Evolutionary conservation across 2,797 vertebrate genomes (phyloP), one percentile per base, ranked within the genome.

Genomic region (Diplodus sargus): DNA sequence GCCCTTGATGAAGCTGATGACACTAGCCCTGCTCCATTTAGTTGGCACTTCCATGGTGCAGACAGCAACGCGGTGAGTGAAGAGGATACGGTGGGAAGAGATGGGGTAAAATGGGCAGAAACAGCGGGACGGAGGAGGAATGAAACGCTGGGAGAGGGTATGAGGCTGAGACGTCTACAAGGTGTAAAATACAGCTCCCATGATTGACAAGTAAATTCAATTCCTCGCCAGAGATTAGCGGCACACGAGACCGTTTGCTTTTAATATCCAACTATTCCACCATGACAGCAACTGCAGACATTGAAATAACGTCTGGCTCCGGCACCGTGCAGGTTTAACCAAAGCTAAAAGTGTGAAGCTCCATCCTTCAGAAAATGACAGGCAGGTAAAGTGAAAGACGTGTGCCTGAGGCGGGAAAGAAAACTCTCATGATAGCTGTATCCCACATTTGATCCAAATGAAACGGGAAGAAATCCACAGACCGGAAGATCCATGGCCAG

Each of bases 1-100:
- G 39, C 97, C 97, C 93, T 99, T 99, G 92, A 99, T 98, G 94
- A 99, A 97, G 96, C 95, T 94, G 95, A 98, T 96, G 94, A 99
- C 95, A 87, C 96, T 98, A 86, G 97, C 95, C 92, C 96, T 96
- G 93, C 96, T 98, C 97, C 97, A 99, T 90, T 96, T 97, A 48
- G 96, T 94, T 82, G 96, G 92, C 79, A 97, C 93, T 94, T 98
- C 97, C 97, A 98, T 98, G 73, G 71, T 87, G 81, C 74, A 87
- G 82, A 76, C 77, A 75, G 73, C 51, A 58, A 75, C 71, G 76
- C 60, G 62, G 34, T 34, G 34, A 56, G 58, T 74, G 56, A 67
- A 25, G 56, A 28, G n/a, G 73, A 45, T 22, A 66, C 30, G 61
- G 59, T 16, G 48, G 68, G 39, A n/a, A 13, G 13, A 73, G 23